A percentile compares a stretch with the other conserved stretches of the same genome.
phyloP scores from a whole-genome alignment of 2,113 vertebrate species.

The Formicarius rufipectus region DNA sequence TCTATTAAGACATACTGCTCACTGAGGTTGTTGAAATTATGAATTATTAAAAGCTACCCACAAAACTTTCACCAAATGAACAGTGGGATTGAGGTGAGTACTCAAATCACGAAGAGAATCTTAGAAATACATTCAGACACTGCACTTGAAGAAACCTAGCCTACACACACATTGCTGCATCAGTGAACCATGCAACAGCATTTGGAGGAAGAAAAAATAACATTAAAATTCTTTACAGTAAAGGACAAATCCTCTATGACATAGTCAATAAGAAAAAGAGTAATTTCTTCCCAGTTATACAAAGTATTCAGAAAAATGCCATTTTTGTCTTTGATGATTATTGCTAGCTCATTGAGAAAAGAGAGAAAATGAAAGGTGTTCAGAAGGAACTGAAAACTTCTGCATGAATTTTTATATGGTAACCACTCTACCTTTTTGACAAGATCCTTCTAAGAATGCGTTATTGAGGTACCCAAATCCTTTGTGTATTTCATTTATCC shows the following conservation, averaged over 20 bases:
- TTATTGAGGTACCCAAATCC: neutral
- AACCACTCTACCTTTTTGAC: neutral
- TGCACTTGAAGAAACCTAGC: neutral
- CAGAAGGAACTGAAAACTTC: neutral
- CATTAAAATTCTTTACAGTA: neutral
- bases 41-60: neutral
- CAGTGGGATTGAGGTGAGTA: neutral
- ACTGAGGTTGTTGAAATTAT: neutral
- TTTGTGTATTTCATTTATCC: neutral
- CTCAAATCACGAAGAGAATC: neutral
- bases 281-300: constrained; percentile 20
- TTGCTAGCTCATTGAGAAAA: neutral
- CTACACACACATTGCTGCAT: neutral
- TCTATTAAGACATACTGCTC: neutral
- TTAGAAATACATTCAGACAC: neutral
- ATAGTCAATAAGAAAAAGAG: neutral
- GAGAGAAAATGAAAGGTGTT: neutral
- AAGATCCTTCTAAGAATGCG: neutral
- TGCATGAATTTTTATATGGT: neutral
- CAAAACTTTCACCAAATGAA: neutral
- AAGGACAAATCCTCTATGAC: constrained; percentile 1
- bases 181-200: neutral
- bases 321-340: constrained; percentile 26
- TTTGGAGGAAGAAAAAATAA: neutral
- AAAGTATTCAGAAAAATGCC: constrained; percentile 31